Base-by-base conservation (phyloP, 92 coral and sea anemone genomes). In the Parazoanthus darwini region DNA sequence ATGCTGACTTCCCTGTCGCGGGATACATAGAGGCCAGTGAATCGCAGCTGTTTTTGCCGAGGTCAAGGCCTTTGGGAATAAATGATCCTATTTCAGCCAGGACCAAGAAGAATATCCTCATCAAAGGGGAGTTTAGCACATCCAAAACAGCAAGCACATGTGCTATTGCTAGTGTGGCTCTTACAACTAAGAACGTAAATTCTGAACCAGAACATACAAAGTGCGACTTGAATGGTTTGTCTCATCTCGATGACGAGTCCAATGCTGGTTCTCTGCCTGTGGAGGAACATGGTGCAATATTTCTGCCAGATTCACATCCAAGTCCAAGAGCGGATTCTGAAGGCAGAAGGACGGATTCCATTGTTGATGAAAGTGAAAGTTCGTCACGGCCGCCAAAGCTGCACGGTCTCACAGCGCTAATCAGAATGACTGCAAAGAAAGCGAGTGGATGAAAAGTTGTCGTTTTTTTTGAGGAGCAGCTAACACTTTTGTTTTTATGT, bases 61-160 rank as follows among this genome's bases (percentile, higher is more conserved):
- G 87, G 37, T 84, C 87, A 71, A 84, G 87, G 59, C 87, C 87
- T 70, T 48, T 84, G 65, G 87, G 87, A 71, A 71, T 84, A 84
- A 33, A 84, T 35, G 87, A 83, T 72, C 87, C 87, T 1, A 25
- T 83, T 25, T 70, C 87, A 4, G 65, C 65, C 39, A 84, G 87
- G 78, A 70, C 79, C 38, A 84, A 26, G 7, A 84, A 71, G 68
- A 84, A 70, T 46, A 4, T 14, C 54, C 16, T 26, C 51, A 35
- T 36, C 22, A 35, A 22, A 48, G 16, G 16, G 6, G 25, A 3
- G 25, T 29, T 8, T 46, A 71, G 44, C n/a, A 26, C 67, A 46
- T 25, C 87, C 44, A 71, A 22, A 33, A 0, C 66, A 66, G 29
- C 39, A 38, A 20, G 50, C 0, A 33, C 29, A 59, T 20, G 44